Conservation (phyloP, 37 sponge, comb jelly and placozoan species). For the Crambe crambe region DNA sequence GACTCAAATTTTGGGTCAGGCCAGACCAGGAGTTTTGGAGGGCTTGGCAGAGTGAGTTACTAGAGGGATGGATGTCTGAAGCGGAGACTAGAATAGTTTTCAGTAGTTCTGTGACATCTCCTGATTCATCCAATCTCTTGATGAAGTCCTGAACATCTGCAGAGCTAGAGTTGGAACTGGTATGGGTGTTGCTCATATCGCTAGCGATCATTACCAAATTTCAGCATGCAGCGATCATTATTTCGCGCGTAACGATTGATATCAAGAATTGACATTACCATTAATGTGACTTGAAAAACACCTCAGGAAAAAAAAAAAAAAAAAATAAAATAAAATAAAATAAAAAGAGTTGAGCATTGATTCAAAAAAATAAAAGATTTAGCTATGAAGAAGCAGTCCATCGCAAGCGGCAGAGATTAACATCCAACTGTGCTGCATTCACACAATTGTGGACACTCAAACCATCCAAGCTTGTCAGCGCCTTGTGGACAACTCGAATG, state of each 20-base stretch:
- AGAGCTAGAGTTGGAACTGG: too few species aligned
- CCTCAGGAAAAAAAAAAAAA: too few species aligned
- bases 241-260: too few species aligned
- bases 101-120: not conserved
- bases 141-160: conserved; percentile 1
- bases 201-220: too few species aligned
- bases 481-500: conserved; percentile 24
- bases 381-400: conserved; percentile 23
- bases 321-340: too few species aligned
- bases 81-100: not conserved
- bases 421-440: conserved; percentile 18
- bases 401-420: conserved; percentile 42
- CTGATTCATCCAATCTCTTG: not conserved
- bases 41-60: not conserved
- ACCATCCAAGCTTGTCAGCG: conserved; percentile 30
- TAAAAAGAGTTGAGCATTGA: not conserved
- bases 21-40: not conserved
- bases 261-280: too few species aligned
- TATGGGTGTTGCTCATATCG: too few species aligned
- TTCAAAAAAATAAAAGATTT: not conserved
- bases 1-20: too few species aligned
- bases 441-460: conserved; percentile 38
- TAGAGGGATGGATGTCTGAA: not conserved
- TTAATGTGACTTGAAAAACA: too few species aligned
- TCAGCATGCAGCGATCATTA: too few species aligned